Base-by-base conservation (phyloP, 2,888 invertebrate genomes). In the Belgica antarctica region DNA sequence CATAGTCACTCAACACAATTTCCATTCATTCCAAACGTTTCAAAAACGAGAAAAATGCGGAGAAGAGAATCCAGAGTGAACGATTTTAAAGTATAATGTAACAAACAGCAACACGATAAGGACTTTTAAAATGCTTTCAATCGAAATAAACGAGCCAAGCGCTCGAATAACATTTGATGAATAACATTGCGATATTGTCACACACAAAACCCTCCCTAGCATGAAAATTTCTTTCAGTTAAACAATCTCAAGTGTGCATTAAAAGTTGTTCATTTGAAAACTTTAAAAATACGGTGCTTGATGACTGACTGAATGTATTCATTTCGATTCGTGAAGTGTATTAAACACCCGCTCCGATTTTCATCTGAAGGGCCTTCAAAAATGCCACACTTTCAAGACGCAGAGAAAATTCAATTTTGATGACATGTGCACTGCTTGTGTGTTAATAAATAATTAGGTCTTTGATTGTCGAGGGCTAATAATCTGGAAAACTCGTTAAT, bases 401-500 rank as follows among this genome's bases (percentile, higher is more conserved):
- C 17, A 12, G 17, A 4, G 12, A 8, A 52, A 52, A 52, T n/a
- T 41, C 12, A 41, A n/a, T n/a, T 27, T 61, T 27, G 27, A 61
- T 28, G 36, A 69, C 68, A 69, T 57, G 57, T 59, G 68, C 34
- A 69, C 12, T 41, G 4, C 3, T 15, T 41, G 41, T 69, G 36
- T 24, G 31, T 34, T 69, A 69, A 59, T 69, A 69, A 69, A 69
- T 69, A 69, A 69, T 69, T 69, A 69, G 69, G 31, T 28, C 15
- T 15, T 15, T 59, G 57, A 47, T 69, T 57, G 31, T 69, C 25
- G n/a, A 12, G n/a, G 17, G 24, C 19, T 17, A 57, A 59, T 57
- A 24, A 22, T 19, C 5, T 59, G 19, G 69, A 69, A 69, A 47
- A 24, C 17, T 8, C 10, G 5, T 7, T 7, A 10, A 34, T 34